Evolutionary conservation across 2,113 vertebrate genomes (phyloP).

Genomic region (Calonectris borealis): DNA sequence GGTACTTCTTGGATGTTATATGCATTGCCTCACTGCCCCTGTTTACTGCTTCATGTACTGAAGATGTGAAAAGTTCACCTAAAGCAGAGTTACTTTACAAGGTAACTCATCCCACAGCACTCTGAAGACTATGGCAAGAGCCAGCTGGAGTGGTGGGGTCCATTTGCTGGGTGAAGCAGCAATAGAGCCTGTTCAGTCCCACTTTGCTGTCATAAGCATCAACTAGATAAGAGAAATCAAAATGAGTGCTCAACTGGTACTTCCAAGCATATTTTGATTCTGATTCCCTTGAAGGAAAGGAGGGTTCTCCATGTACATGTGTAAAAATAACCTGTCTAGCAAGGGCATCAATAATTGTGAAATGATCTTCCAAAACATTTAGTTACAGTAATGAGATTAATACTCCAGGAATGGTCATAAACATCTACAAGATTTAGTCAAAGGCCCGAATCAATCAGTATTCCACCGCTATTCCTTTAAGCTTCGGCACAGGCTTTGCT

Average conservation of each 20-base stretch:
- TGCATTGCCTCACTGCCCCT: background rate
- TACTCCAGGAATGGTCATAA: background rate
- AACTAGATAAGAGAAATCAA: background rate
- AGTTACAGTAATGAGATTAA: background rate
- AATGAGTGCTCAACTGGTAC: background rate
- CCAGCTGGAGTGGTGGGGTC: background rate
- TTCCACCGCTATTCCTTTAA: background rate
- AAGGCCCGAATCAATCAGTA: background rate
- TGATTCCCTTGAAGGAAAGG: background rate
- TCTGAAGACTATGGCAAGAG: background rate
- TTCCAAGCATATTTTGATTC: background rate
- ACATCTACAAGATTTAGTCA: background rate
- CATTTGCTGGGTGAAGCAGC: background rate
- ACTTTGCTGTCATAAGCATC: background rate
- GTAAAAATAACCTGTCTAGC: background rate
- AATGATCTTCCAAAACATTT: background rate
- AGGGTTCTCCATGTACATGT: background rate
- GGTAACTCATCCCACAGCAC: background rate
- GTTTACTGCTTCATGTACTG: background rate
- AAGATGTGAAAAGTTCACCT: background rate
- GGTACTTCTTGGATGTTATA: background rate
- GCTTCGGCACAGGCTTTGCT: background rate
- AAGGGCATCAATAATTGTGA: background rate
- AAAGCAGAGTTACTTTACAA: background rate
- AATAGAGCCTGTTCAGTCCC: background rate